phyloP scores from a whole-genome alignment of 2,888 invertebrate genomes.

The Sialis fuliginosa region DNA sequence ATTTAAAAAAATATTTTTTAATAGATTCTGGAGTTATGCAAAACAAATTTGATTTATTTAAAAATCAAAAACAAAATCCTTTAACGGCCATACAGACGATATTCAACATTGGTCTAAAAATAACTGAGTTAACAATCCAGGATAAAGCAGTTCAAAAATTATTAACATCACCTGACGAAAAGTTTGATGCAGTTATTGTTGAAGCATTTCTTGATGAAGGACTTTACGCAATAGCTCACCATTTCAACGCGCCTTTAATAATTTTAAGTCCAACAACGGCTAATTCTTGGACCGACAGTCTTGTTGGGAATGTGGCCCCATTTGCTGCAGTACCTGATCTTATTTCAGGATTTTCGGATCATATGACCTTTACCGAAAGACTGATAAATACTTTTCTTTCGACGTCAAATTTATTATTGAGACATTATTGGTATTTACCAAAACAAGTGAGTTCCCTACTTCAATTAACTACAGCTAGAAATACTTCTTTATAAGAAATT shows the following conservation, averaged over 20 bases:
- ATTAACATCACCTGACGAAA: conserved; percentile 17
- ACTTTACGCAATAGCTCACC: conserved; percentile 20
- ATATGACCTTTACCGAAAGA: conserved; percentile 33
- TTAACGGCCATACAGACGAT: too few species aligned
- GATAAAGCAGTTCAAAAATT: conserved; percentile 10
- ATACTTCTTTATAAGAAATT: too few species aligned
- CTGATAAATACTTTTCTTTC: conserved; percentile 29
- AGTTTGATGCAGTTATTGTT: conserved; percentile 25
- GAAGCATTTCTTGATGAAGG: conserved; percentile 32
- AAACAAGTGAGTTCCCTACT: conserved; percentile 6
- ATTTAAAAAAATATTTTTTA: too few species aligned
- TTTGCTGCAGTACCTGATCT: conserved; percentile 31
- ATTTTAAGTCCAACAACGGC: conserved; percentile 26
- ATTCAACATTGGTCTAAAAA: too few species aligned
- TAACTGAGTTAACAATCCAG: not conserved
- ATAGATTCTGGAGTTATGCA: too few species aligned
- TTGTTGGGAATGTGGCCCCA: conserved; percentile 28
- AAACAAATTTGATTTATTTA: too few species aligned
- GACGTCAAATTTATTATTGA: conserved; percentile 26
- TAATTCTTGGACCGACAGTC: conserved; percentile 25
- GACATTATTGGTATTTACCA: conserved; percentile 1
- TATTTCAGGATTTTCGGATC: conserved; percentile 22
- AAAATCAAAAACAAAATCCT: too few species aligned
- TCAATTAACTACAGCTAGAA: too few species aligned
- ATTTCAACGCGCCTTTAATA: conserved; percentile 21